Conservation (phyloP, 2,113 vertebrate species). For the Hyperopisus bebe region DNA sequence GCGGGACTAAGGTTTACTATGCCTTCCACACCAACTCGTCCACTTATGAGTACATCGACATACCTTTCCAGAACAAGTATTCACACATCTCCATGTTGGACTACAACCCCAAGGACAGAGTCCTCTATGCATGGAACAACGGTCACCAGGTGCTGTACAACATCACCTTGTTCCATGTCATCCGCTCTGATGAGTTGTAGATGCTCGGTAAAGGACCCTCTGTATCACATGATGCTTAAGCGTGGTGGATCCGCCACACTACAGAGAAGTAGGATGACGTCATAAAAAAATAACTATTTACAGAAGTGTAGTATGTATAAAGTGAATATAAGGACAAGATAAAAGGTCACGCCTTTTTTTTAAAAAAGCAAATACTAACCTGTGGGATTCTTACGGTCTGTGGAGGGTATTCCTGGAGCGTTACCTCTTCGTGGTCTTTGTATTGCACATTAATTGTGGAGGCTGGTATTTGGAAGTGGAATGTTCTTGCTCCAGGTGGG, state of each 20-base stretch:
- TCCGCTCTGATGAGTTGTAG: conserved; percentile 79
- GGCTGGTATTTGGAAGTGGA: conserved; percentile 2
- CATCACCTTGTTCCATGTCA: conserved; percentile 83
- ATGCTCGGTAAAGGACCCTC: conserved; percentile 24
- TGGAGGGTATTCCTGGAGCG: conserved; percentile 10
- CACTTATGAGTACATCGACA: conserved; percentile 85
- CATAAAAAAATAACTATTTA: conserved; percentile 19
- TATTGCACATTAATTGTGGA: conserved; percentile 4
- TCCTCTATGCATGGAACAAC: conserved; percentile 87
- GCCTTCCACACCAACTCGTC: conserved; percentile 86
- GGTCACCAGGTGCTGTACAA: conserved; percentile 86
- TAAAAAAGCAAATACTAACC: conserved; percentile 5
- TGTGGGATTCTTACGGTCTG: not conserved
- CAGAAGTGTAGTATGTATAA: conserved; percentile 33
- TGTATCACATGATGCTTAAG: conserved; percentile 27
- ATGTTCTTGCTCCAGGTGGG: not conserved
- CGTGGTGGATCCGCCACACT: conserved; percentile 25
- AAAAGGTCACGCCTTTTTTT: conserved; percentile 40
- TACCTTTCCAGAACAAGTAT: conserved; percentile 84
- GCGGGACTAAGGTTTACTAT: conserved; percentile 85
- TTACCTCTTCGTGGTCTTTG: conserved; percentile 13
- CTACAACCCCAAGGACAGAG: conserved; percentile 83
- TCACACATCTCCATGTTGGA: conserved; percentile 89
- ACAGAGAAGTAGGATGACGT: conserved; percentile 23
- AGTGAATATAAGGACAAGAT: conserved; percentile 48